Base-by-base conservation (phyloP, 1,140 invertebrate species). In the Myzus persicae region DNA sequence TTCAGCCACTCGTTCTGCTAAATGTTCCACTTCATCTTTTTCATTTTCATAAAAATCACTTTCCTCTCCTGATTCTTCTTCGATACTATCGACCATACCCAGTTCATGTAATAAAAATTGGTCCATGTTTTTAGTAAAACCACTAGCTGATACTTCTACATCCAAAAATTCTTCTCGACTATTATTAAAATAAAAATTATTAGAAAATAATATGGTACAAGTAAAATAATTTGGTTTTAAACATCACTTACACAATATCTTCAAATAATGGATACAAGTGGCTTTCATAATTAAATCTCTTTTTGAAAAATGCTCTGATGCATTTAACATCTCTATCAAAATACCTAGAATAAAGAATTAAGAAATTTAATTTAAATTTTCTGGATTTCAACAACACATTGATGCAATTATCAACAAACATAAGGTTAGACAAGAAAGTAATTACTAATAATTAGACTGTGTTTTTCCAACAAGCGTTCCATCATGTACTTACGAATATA, bases 251-350 rank as follows among this genome's bases (percentile, higher is more conserved):
- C 95, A 94, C 94, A 81, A 99, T 95, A 95, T 99, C 98, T 90
- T 96, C 95, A 95, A 99, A 99, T 93, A 96, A 96, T 40, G 99
- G 99, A 95, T 96, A 97, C 9, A 97, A 95, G 94, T 97, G 97
- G 95, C 98, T 98, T 95, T 99, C 99, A 95, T 98, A 99, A 2
- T 96, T 96, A 95, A 99, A 99, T 93, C 98, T 96, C 95, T 97
- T 97, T 94, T 97, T 97, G 95, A 99, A 99, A 95, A 99, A 99
- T 91, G 98, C 97, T 94, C 97, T 96, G 26, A 99, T 96, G 95
- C 99, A 99, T 85, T 97, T 97, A 0, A 99, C 99, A 96, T 99
- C 99, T 94, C 99, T 96, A 93, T 99, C 97, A 95, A 99, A 99
- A 95, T 98, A 98, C 94, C 97, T 98, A 94, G n/a, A 51, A 93